Conservation (phyloP, 2,113 vertebrate species). For the Heteronetta atricapilla region DNA sequence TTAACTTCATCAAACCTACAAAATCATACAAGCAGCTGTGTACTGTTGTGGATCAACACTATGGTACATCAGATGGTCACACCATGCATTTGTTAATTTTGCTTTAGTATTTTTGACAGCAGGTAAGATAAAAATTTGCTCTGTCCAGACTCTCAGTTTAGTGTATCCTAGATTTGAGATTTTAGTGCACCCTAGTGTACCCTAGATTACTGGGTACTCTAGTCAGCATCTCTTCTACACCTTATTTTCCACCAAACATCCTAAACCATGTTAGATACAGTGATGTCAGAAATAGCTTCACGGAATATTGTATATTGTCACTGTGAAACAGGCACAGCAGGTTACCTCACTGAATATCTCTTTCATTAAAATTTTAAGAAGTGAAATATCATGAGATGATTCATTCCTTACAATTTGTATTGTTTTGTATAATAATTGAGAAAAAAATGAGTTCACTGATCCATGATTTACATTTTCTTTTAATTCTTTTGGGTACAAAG, state of each 20-base stretch:
- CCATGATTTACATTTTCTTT: background rate
- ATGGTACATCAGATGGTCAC: background rate
- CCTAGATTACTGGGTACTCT: accelerated
- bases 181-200: background rate
- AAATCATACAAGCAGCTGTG: background rate
- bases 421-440: slow-evolving; percentile 23
- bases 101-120: background rate
- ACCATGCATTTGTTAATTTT: background rate
- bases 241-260: slow-evolving; percentile 16
- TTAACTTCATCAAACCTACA: background rate
- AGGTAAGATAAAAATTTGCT: background rate
- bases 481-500: background rate
- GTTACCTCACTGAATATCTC: slow-evolving; percentile 44
- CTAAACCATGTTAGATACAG: slow-evolving; percentile 6
- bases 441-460: background rate
- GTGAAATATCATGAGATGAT: slow-evolving; percentile 29
- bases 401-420: slow-evolving; percentile 1
- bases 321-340: slow-evolving; percentile 26
- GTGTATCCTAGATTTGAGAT: accelerated
- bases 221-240: background rate
- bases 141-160: background rate
- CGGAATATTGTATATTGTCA: slow-evolving; percentile 11
- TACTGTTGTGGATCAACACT: background rate
- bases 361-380: slow-evolving; percentile 51
- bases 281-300: slow-evolving; percentile 50